Conservation (phyloP, 2,113 vertebrate species). For the Carollia perspicillata region DNA sequence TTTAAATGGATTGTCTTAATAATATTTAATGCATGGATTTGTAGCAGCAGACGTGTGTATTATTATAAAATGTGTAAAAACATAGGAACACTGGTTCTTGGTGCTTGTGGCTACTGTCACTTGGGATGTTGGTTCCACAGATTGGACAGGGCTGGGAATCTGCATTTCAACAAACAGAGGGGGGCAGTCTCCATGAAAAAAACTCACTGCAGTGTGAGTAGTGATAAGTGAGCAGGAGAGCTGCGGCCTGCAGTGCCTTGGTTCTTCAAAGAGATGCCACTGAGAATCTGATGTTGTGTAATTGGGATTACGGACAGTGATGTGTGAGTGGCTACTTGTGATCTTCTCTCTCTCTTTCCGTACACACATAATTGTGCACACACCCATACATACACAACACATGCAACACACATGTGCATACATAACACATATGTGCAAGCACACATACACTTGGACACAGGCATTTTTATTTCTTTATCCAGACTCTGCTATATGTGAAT, state of each 20-base stretch:
- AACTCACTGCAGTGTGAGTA: neutral
- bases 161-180: neutral
- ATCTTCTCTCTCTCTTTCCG: neutral
- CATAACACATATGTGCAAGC: neutral
- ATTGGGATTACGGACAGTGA: neutral
- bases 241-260: neutral
- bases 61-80: neutral
- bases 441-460: neutral
- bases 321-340: neutral
- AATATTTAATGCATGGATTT: neutral
- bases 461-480: neutral
- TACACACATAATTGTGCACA: neutral
- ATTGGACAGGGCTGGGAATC: neutral
- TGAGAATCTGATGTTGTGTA: rapidly evolving
- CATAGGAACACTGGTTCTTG: neutral
- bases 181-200: neutral
- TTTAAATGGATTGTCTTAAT: neutral
- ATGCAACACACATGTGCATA: neutral
- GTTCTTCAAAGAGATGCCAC: neutral
- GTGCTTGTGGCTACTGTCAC: neutral
- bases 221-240: too few species aligned
- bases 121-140: neutral
- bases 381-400: too few species aligned
- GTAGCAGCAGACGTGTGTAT: neutral
- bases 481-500: neutral